Evolutionary conservation across 2,888 invertebrate species (phyloP), one percentile per base, ranked within the genome.

Genomic region (Notodromas monacha): DNA sequence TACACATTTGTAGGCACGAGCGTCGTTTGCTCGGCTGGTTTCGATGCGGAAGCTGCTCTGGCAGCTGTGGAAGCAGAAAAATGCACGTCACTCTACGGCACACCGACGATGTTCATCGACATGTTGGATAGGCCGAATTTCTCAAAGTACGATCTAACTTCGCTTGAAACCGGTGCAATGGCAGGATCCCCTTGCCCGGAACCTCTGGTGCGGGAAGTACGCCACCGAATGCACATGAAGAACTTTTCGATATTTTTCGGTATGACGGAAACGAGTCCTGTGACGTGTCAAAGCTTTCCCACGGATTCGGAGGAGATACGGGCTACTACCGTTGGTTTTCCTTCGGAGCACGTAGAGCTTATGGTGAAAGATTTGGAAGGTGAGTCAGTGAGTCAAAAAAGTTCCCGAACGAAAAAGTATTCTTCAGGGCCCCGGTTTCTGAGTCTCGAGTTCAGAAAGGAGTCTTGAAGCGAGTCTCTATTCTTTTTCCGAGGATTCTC

Each of bases 81-180:
- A 41, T 72, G 73, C 41, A 61, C 61, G 1, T 47, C 63, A 2
- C 45, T 67, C 15, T 64, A 64, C 42, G 74, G 74, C 21, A 73
- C 74, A 0, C 74, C 77, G 4, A 76, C 77, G 3, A 76, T 76
- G 76, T 68, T 68, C 46, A 61, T 70, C 10, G 72, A 74, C 49
- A 52, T 72, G 37, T 46, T 73, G 26, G 54, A 54, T 15, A 47
- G 46, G 4, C 57, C 59, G 39, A 47, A 48, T 15, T 45, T 51
- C 34, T 40, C 52, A 11, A 49, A 55, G 2, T 48, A 61, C 14
- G 53, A 56, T 30, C 48, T 47, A 13, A 39, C 42, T 11, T 33
- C 33, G 14, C 30, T 39, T 5, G 28, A 54, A 36, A 45, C 56
- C 27, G 69, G 67, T 1, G 44, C 68, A 2, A 62, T 62, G 16